These are phyloP conservation scores for Enchytraeus crypticus DNA, from an alignment of 2,888 invertebrate genomes.

Conservation along the genomic window DNA sequence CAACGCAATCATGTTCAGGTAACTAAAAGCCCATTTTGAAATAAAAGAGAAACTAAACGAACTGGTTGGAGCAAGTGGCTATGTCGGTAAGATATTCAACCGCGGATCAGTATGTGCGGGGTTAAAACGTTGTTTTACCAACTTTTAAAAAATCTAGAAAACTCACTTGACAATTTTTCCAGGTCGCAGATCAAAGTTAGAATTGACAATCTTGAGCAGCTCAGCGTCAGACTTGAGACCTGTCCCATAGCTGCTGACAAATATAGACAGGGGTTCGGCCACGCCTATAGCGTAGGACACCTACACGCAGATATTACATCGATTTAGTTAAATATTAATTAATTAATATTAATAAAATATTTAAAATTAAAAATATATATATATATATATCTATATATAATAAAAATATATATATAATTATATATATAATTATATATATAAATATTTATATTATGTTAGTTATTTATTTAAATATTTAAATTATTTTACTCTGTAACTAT, in stretches of 20 bases:
- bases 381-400: too few relatives aligned
- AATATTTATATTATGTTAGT: neutral
- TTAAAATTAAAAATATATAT: neutral
- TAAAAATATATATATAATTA: neutral
- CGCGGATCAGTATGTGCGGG: too few relatives aligned
- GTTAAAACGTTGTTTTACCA: conserved; percentile 89
- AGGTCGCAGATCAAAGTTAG: conserved; percentile 93
- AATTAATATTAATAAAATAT: neutral
- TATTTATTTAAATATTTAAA: too few relatives aligned
- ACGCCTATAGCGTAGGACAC: conserved; percentile 97
- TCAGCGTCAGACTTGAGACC: conserved; percentile 74
- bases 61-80: too few relatives aligned
- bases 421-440: neutral
- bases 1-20: too few relatives aligned
- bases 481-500: too few relatives aligned
- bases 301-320: conserved; percentile 49
- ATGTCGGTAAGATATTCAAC: too few relatives aligned
- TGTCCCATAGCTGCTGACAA: conserved; percentile 94
- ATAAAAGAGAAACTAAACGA: too few relatives aligned
- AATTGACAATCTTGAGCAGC: conserved; percentile 71
- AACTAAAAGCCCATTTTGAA: too few relatives aligned
- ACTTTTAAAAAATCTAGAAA: too few relatives aligned
- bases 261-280: conserved; percentile 90
- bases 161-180: conserved; percentile 93
- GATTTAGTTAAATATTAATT: neutral